Percentiles rank a stretch among this genome's conserved stretches.
phyloP scores from a whole-genome alignment of 2,888 invertebrate species.

The Mechanitis messenoides region DNA sequence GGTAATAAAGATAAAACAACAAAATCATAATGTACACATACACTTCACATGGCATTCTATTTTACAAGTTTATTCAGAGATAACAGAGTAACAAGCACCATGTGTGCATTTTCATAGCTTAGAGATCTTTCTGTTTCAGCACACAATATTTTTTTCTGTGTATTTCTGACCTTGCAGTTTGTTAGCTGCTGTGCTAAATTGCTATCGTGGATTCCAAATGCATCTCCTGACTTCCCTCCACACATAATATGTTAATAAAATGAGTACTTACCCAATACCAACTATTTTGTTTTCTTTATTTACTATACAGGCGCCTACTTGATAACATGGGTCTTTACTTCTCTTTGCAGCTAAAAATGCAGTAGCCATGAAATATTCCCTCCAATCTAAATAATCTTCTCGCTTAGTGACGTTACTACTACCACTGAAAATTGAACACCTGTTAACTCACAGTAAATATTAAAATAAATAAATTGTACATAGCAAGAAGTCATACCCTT shows the following conservation, averaged over 20 bases:
- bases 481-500: slow-evolving; percentile 12
- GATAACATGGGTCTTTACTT: slow-evolving; percentile 95
- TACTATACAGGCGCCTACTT: slow-evolving; percentile 97
- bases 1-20: no score
- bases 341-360: slow-evolving; percentile 93
- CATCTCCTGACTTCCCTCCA: no score
- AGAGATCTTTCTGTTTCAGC: no score
- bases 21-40: no score
- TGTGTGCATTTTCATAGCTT: no score
- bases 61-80: no score
- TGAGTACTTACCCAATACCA: slow-evolving; percentile 81
- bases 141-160: no score
- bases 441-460: not conserved
- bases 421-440: slow-evolving; percentile 11
- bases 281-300: slow-evolving; percentile 91
- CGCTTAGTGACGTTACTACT: slow-evolving; percentile 66
- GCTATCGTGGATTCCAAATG: no score
- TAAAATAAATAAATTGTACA: not conserved
- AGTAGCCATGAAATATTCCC: slow-evolving; percentile 96
- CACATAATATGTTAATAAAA: not conserved
- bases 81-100: no score
- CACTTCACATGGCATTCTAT: no score
- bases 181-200: no score
- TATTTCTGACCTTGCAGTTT: no score
- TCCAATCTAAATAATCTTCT: slow-evolving; percentile 86